A percentile compares a stretch with the other conserved stretches of the same genome.
Conservation (phyloP, 2,797 vertebrate genomes). For the Lacerta bilineata region DNA sequence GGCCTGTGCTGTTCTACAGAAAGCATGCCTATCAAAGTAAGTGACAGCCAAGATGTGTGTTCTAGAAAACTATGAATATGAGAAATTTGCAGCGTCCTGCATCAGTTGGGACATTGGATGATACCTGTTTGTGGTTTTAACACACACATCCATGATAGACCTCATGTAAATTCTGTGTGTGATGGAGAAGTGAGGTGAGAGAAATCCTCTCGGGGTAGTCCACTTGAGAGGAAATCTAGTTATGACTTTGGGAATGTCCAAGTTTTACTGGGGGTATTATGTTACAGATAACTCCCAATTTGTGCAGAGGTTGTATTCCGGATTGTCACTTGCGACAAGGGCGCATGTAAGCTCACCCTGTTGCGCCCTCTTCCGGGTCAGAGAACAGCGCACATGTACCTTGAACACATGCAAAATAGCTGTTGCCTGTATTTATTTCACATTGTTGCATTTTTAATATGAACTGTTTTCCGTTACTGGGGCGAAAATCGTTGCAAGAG, state of each 20-base stretch:
- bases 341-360: too few species aligned
- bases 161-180: background rate
- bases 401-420: too few species aligned
- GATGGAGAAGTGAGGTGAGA: background rate
- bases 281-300: background rate
- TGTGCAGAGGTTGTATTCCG: too few species aligned
- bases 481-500: background rate
- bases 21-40: slow-evolving; percentile 97
- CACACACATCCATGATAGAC: background rate
- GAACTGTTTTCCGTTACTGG: background rate
- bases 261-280: background rate
- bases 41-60: slow-evolving; percentile 16
- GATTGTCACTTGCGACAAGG: too few species aligned
- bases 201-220: too few species aligned
- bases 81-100: background rate
- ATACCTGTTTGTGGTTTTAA: background rate
- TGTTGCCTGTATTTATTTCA: background rate
- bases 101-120: background rate
- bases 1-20: slow-evolving; percentile 96
- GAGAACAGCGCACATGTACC: too few species aligned
- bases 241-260: background rate
- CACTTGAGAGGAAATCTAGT: background rate
- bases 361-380: too few species aligned
- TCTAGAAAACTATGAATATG: background rate
- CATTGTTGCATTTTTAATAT: background rate